Conservation (phyloP, 1,140 invertebrate species). For the Zaprionus lachaisei region DNA sequence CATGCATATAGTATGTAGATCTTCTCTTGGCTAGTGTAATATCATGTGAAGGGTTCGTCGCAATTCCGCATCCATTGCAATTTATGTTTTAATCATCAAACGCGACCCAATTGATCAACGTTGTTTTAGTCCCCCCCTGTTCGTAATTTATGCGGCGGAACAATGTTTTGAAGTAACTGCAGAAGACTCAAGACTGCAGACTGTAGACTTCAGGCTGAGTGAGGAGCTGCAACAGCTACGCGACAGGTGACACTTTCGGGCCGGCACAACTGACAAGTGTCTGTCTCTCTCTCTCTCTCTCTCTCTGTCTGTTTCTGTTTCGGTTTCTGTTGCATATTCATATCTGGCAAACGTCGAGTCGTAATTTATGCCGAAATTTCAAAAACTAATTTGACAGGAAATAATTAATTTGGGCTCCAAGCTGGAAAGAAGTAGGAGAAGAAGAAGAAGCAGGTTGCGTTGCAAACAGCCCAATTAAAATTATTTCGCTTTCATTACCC, state of each 20-base stretch:
- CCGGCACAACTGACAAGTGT: background rate
- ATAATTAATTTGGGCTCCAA: constrained; percentile 75
- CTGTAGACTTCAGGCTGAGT: background rate
- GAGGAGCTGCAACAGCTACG: constrained; percentile 11
- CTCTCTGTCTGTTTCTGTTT: background rate
- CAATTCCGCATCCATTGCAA: constrained; percentile 65
- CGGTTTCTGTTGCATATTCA: constrained; percentile 64
- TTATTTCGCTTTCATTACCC: constrained; percentile 82
- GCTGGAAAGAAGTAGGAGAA: constrained; percentile 16
- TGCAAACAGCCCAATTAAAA: constrained; percentile 74
- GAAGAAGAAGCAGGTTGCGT: constrained; percentile 33
- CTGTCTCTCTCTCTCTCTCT: background rate
- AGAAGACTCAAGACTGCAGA: constrained; percentile 20
- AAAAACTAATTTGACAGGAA: constrained; percentile 80
- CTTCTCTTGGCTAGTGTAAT: constrained; percentile 8
- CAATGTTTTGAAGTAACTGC: constrained; percentile 65
- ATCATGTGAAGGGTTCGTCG: constrained; percentile 25
- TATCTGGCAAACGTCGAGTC: constrained; percentile 19
- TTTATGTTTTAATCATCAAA: constrained; percentile 82
- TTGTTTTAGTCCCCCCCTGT: constrained; percentile 26
- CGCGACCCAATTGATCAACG: constrained; percentile 75
- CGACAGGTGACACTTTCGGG: constrained; percentile 71
- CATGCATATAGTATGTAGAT: constrained; percentile 19
- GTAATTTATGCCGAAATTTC: constrained; percentile 67
- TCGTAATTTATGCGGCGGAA: constrained; percentile 76